Evolutionary conservation across 1,140 invertebrate genomes (phyloP).

Genomic region (Paralvinella palmiformis): DNA sequence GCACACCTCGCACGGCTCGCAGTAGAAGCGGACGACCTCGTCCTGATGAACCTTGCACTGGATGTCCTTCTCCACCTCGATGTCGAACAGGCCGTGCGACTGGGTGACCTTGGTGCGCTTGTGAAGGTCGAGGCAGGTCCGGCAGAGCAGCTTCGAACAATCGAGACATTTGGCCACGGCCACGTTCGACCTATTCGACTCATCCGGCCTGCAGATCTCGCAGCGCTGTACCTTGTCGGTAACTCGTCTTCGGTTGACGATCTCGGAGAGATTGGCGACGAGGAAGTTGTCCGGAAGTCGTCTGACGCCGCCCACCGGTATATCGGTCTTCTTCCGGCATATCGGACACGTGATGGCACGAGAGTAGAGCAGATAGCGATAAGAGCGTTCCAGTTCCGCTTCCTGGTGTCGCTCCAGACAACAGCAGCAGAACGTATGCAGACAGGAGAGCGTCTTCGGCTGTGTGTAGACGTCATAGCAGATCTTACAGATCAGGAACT

Average conservation of each 20-base stretch:
- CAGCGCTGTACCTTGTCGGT: constrained; percentile 30
- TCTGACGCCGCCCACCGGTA: constrained; percentile 45
- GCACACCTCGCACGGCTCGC: constrained; percentile 47
- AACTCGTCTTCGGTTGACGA: constrained; percentile 34
- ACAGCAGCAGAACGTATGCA: constrained; percentile 86
- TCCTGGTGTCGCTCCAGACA: constrained; percentile 56
- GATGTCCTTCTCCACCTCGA: constrained; percentile 48
- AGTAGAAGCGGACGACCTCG: constrained; percentile 48
- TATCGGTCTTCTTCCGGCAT: constrained; percentile 48
- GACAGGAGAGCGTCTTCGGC: constrained; percentile 79
- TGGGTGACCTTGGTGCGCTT: constrained; percentile 45
- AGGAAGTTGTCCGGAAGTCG: constrained; percentile 49
- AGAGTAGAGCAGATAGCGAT: constrained; percentile 23
- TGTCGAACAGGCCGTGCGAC: constrained; percentile 46
- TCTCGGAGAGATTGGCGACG: constrained; percentile 44
- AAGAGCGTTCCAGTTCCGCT: constrained; percentile 27
- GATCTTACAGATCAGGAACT: constrained; percentile 51
- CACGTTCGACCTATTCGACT: constrained; percentile 23
- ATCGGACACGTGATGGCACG: constrained; percentile 46
- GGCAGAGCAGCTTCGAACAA: constrained; percentile 48
- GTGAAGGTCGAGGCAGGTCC: constrained; percentile 45
- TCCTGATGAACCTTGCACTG: constrained; percentile 46
- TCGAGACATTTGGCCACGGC: constrained; percentile 49
- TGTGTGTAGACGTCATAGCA: constrained; percentile 47
- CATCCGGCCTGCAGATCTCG: constrained; percentile 41